Evolutionary conservation across 2,797 vertebrate genomes (phyloP).

Genomic region (Syngnathus acus): DNA sequence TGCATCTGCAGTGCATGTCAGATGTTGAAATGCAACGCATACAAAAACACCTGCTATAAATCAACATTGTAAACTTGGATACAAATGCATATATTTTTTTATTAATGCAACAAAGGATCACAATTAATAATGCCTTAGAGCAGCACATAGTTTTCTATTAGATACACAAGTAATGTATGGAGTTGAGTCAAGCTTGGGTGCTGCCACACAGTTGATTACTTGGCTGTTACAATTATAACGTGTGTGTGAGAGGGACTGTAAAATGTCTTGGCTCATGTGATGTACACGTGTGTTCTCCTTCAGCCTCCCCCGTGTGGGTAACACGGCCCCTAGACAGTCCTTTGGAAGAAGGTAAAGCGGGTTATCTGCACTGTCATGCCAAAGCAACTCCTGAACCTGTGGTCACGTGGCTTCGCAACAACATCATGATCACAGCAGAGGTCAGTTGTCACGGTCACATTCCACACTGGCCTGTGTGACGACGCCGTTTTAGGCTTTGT

Average conservation of each 20-base stretch:
- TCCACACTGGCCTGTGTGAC: neutral
- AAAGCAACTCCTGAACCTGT: slow-evolving; percentile 80
- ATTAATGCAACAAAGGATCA: neutral
- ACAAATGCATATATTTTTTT: neutral
- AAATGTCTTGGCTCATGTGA: neutral
- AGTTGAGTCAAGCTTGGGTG: neutral
- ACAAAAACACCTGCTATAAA: too few species aligned
- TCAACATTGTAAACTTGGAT: too few species aligned
- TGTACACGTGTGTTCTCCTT: neutral
- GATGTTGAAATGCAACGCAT: too few species aligned
- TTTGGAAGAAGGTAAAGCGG: slow-evolving; percentile 88
- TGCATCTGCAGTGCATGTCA: too few species aligned
- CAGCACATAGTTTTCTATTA: neutral
- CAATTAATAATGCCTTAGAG: neutral
- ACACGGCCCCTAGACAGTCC: slow-evolving; percentile 81
- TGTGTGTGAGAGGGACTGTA: neutral
- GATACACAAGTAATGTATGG: neutral
- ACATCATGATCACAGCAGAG: slow-evolving; percentile 73
- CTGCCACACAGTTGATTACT: neutral
- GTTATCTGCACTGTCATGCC: slow-evolving; percentile 87
- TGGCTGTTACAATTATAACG: neutral
- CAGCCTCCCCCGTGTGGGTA: slow-evolving; percentile 87
- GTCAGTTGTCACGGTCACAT: slow-evolving; percentile 50
- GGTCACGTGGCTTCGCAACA: slow-evolving; percentile 83
- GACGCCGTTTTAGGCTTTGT: neutral